phyloP scores from a whole-genome alignment of 2,888 invertebrate genomes.

The Argynnis bischoffii region DNA sequence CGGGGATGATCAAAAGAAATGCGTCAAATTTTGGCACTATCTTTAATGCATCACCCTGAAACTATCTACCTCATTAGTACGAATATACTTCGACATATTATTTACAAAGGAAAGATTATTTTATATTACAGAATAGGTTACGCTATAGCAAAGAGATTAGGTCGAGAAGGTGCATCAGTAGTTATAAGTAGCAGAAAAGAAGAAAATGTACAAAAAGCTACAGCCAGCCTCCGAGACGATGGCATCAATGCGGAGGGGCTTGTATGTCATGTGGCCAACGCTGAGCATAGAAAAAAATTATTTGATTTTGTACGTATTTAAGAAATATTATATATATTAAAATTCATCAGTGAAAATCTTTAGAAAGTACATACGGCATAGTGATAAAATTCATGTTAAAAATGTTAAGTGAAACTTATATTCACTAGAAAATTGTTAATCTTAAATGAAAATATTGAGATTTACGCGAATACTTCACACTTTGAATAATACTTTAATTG shows the following conservation, averaged over 20 bases:
- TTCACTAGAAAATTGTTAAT: background rate
- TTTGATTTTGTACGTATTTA: conserved; percentile 83
- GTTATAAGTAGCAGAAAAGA: conserved; percentile 95
- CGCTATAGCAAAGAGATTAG: conserved; percentile 93
- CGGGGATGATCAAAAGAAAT: too few relatives aligned
- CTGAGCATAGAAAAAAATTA: conserved; percentile 89
- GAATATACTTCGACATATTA: too few relatives aligned
- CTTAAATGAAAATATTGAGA: too few relatives aligned
- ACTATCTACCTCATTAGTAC: too few relatives aligned
- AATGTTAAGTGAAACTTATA: background rate
- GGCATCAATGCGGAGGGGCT: conserved; percentile 89
- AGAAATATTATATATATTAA: background rate
- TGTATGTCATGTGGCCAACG: conserved; percentile 95
- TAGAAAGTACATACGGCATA: too few relatives aligned
- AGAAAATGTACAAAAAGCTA: conserved; percentile 91
- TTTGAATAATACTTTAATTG: background rate
- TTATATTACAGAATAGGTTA: conserved; percentile 89
- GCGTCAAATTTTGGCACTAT: too few relatives aligned
- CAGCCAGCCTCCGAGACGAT: conserved; percentile 85
- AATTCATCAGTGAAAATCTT: background rate
- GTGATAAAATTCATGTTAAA: too few relatives aligned
- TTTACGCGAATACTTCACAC: background rate
- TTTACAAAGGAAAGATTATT: background rate
- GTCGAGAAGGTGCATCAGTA: conserved; percentile 94
- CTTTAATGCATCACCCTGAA: too few relatives aligned